Evolutionary conservation across 2,113 vertebrate species (phyloP).

Genomic region (Plecturocebus donacophilus): DNA sequence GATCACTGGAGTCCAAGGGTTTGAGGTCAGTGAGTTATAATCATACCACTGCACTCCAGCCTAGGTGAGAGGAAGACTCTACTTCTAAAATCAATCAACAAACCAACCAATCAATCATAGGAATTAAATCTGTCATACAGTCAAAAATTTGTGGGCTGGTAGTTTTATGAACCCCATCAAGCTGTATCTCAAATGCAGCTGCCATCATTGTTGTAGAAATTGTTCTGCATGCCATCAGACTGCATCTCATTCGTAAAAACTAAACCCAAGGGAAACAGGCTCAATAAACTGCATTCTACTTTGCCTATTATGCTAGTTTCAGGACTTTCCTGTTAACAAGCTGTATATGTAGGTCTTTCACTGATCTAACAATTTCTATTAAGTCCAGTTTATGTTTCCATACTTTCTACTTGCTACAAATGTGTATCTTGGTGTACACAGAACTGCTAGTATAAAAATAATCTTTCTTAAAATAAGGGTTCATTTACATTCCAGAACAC

Average conservation of each 20-base stretch:
- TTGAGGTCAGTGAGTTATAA: too few species aligned
- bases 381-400: conserved; percentile 20
- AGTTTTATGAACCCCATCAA: background rate
- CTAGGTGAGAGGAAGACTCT: too few species aligned
- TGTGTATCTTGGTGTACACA: conserved; percentile 34
- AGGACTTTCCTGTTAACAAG: background rate
- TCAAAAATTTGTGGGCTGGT: background rate
- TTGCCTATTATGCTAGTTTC: background rate
- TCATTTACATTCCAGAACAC: conserved; percentile 60
- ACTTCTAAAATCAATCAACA: too few species aligned
- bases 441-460: conserved; percentile 61
- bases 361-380: background rate
- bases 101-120: background rate
- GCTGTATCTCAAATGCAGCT: background rate
- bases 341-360: background rate
- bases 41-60: too few species aligned
- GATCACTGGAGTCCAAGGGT: too few species aligned
- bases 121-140: background rate
- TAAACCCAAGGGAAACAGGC: background rate
- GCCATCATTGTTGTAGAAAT: background rate
- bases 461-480: conserved; percentile 65
- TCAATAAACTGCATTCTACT: background rate
- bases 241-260: background rate
- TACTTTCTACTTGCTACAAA: conserved; percentile 36
- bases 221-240: background rate